Evolutionary conservation across 1,140 invertebrate species (phyloP), one percentile per base, ranked within the genome.

Genomic region (Lithobius niger): DNA sequence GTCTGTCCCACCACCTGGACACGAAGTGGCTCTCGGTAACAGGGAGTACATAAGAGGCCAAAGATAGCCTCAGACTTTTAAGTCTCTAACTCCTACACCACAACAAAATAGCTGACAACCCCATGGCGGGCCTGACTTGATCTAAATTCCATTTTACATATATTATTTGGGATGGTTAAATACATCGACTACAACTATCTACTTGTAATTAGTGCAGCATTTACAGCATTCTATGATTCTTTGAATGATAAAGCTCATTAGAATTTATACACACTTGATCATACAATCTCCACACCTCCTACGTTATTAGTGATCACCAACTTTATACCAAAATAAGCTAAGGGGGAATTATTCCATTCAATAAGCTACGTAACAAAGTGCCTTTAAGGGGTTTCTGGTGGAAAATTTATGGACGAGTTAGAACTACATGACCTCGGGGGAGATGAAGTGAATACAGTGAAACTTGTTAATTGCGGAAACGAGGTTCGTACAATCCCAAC

Each of bases 381-480:
- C 4, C 19, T 6, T 45, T 45, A 45, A 45, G 18, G 43, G 18
- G 22, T 18, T 45, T 45, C n/a, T 45, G 6, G 6, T 45, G 16
- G 6, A 13, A 13, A 13, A 13, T 45, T 45, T 45, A 45, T 45
- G 43, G 43, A 45, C 18, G 43, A 18, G 43, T 45, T 45, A 45
- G 43, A 45, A 36, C 18, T 45, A 45, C 43, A 45, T 45, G 43
- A 45, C 18, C 43, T 45, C 22, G 43, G 22, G 22, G 16, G n/a
- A 45, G 43, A 45, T 45, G 43, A 19, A 45, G 43, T 45, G 19
- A 45, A 45, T 45, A 45, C 43, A 45, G 43, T 45, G 43, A 45
- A 45, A 45, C 18, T 36, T 36, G 6, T 10, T 36, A 10, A 36
- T 10, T 10, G 31, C 6, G n/a, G 18, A 45, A 45, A 10, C 4